Base-by-base conservation (phyloP, 2,888 invertebrate genomes). In the Orchestes rusci region DNA sequence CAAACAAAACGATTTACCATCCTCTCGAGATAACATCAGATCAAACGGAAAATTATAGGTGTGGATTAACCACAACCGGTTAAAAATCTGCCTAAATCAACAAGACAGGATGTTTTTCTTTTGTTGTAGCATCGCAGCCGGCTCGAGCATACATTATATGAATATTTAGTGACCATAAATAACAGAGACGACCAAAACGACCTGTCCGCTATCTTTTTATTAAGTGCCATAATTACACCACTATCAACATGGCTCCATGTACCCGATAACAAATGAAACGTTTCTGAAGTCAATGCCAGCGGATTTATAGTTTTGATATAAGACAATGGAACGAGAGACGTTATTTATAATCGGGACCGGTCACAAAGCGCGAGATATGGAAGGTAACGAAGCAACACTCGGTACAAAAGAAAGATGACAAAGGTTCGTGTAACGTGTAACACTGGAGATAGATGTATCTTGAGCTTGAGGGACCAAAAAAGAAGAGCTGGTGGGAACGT, bases 191-290 rank as follows among this genome's bases (percentile, higher is more conserved):
- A 52, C 54, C 45, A 45, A 50, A 48, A 46, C 43, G 43, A 50
- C 45, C 50, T 48, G 57, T 56, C 52, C 32, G 50, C 45, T 53
- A 55, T 56, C 54, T 52, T 56, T 57, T 57, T 56, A 58, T 58
- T 57, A 56, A 57, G 56, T 59, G 59, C 56, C 53, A 56, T 57
- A 57, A 59, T 59, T 57, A 59, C 59, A 55, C 52, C 48, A 52
- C 46, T 56, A 56, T 57, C 57, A 53, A 53, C 55, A 53, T 56
- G 53, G 52, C 52, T 52, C 55, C 56, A 51, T 57, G 59, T 58
- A 16, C 17, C 50, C 56, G 55, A 57, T 56, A 58, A 52, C 53
- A 53, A 55, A 52, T 54, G 48, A 53, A 53, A 51, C 51, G 53
- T 50, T 57, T 55, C 53, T 52, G 48, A 51, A 56, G 48, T 56